phyloP scores from a whole-genome alignment of 2,797 vertebrate genomes.

The Microcaecilia unicolor region DNA sequence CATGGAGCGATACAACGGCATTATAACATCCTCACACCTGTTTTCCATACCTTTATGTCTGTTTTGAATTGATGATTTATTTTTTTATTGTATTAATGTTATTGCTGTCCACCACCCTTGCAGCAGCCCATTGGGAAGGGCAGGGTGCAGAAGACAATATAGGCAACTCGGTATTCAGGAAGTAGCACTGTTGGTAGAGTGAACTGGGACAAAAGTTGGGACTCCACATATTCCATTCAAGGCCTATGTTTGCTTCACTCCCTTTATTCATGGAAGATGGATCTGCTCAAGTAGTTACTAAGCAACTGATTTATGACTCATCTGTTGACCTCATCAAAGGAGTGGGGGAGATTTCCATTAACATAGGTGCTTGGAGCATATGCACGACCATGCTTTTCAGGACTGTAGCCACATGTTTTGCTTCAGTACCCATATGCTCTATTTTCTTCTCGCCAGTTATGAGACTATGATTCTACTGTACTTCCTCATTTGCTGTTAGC shows the following conservation, averaged over 20 bases:
- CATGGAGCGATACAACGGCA: no score
- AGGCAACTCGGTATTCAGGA: conserved; percentile 10
- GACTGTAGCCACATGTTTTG: conserved; percentile 52
- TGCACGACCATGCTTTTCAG: conserved; percentile 44
- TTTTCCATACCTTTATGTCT: no score
- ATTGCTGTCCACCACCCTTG: no score
- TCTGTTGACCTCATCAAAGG: conserved; percentile 51
- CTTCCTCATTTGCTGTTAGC: conserved; percentile 18
- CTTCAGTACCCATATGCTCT: conserved; percentile 49
- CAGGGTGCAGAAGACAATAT: conserved; percentile 30
- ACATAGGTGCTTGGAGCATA: conserved; percentile 47
- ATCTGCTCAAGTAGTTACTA: conserved; percentile 40
- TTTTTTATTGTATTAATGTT: no score
- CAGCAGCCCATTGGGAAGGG: no score
- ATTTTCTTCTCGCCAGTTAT: conserved; percentile 36
- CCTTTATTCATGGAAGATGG: conserved; percentile 51
- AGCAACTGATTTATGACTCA: conserved; percentile 53
- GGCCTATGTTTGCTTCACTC: conserved; percentile 54
- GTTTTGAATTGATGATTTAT: no score
- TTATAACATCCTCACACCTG: no score
- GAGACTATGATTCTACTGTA: conserved; percentile 24
- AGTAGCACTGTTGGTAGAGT: conserved; percentile 11
- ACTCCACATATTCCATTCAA: conserved; percentile 40
- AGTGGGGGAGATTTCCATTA: conserved; percentile 29
- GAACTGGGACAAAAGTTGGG: no score